Evolutionary conservation across 2,888 invertebrate species (phyloP).

Genomic region (Chloromyia formosa): DNA sequence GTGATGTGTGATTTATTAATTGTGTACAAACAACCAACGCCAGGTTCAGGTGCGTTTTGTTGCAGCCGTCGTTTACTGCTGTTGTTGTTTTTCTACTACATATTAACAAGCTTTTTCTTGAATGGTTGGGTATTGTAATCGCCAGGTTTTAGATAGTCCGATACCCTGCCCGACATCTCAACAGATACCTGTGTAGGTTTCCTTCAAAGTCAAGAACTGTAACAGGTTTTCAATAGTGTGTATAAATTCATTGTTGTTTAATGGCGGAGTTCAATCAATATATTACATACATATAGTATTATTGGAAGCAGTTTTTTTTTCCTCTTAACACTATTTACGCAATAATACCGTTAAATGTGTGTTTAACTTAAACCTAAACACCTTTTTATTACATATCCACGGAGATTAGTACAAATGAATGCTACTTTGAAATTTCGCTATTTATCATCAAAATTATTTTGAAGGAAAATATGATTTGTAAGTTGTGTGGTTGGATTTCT

Average conservation of each 20-base stretch:
- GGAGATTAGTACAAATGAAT: too few species aligned
- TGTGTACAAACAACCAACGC: conserved; percentile 31
- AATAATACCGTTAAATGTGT: not conserved
- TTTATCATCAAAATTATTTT: too few species aligned
- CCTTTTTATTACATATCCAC: too few species aligned
- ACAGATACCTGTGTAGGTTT: conserved; percentile 28
- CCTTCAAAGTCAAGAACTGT: conserved; percentile 40
- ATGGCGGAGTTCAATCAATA: conserved; percentile 33
- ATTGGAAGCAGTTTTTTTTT: conserved; percentile 30
- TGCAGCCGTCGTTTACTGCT: not conserved
- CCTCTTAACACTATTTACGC: conserved; percentile 5
- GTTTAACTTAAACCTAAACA: too few species aligned
- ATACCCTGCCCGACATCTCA: not conserved
- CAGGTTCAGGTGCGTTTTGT: conserved; percentile 33
- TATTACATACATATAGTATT: not conserved
- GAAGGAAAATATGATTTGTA: too few species aligned
- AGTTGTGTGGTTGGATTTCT: too few species aligned
- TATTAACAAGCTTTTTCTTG: conserved; percentile 7
- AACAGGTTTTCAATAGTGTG: conserved; percentile 36
- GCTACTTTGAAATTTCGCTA: too few species aligned
- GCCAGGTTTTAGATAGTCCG: not conserved
- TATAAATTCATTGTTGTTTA: conserved; percentile 11
- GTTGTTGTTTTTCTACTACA: conserved; percentile 4
- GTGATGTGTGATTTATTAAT: conserved; percentile 44
- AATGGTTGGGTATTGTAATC: not conserved